phyloP scores from a whole-genome alignment of 2,113 vertebrate species.

The Cebidichthys violaceus region DNA sequence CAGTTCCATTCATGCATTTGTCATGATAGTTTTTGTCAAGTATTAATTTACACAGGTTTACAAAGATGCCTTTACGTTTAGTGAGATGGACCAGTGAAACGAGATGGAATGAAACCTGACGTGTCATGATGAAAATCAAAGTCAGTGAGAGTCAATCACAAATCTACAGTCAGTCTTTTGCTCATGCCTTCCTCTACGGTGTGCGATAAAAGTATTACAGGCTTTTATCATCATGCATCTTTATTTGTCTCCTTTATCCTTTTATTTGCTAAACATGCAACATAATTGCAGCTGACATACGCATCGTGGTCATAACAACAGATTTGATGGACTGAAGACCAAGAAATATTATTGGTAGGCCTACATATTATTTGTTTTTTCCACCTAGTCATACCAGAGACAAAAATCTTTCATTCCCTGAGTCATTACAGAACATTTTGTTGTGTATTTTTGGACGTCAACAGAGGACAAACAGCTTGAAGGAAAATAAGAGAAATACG shows the following conservation, averaged over 20 bases:
- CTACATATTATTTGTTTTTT: background rate
- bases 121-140: background rate
- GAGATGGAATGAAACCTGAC: background rate
- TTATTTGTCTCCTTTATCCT: background rate
- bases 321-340: background rate
- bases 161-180: background rate
- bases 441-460: background rate
- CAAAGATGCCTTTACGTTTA: background rate
- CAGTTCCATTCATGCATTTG: background rate
- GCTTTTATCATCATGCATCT: background rate
- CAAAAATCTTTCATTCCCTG: background rate
- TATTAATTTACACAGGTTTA: background rate
- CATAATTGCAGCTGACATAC: background rate
- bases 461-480: background rate
- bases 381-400: background rate
- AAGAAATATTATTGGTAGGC: background rate
- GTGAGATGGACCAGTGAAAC: background rate
- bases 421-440: conserved; percentile 2
- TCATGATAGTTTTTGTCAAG: background rate
- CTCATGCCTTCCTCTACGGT: background rate
- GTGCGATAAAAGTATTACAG: background rate
- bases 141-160: background rate
- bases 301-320: background rate
- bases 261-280: background rate
- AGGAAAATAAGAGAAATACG: background rate